Conservation (phyloP, 2,888 invertebrate species). For the Lepeophtheirus nordmannii region DNA sequence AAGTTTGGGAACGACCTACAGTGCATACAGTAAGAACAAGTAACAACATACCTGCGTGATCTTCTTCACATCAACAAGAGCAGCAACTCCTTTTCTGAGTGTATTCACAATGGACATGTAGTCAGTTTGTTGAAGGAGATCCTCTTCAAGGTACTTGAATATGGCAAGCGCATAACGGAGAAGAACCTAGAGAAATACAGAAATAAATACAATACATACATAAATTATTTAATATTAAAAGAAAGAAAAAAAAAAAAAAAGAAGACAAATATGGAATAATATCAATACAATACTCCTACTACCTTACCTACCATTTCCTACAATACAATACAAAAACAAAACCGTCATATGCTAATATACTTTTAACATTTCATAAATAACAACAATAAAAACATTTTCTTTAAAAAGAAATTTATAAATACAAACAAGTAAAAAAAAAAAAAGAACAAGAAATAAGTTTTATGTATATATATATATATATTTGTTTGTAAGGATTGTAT, state of each 20-base stretch:
- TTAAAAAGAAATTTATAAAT: too few relatives aligned
- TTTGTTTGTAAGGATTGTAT: too few relatives aligned
- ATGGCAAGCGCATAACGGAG: conserved; percentile 42
- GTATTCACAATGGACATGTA: conserved; percentile 38
- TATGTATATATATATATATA: too few relatives aligned
- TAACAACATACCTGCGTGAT: conserved; percentile 35
- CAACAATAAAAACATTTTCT: too few relatives aligned
- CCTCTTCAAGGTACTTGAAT: conserved; percentile 38
- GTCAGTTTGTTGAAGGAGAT: conserved; percentile 37
- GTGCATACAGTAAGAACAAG: too few relatives aligned
- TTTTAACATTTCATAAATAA: too few relatives aligned
- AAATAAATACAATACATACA: too few relatives aligned
- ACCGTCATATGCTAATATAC: neutral
- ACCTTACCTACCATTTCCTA: neutral
- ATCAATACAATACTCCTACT: neutral
- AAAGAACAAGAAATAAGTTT: too few relatives aligned
- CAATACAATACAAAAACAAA: conserved; percentile 11
- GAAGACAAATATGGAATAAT: neutral
- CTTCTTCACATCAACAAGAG: conserved; percentile 37
- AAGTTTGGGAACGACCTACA: too few relatives aligned
- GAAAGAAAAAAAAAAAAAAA: neutral
- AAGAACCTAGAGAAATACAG: conserved; percentile 34
- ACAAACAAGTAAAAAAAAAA: too few relatives aligned
- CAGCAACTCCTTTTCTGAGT: conserved; percentile 37
- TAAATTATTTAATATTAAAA: neutral